These are phyloP conservation scores for Vanessa cardui DNA, from an alignment of 2,888 invertebrate genomes.

Conservation along the genomic window DNA sequence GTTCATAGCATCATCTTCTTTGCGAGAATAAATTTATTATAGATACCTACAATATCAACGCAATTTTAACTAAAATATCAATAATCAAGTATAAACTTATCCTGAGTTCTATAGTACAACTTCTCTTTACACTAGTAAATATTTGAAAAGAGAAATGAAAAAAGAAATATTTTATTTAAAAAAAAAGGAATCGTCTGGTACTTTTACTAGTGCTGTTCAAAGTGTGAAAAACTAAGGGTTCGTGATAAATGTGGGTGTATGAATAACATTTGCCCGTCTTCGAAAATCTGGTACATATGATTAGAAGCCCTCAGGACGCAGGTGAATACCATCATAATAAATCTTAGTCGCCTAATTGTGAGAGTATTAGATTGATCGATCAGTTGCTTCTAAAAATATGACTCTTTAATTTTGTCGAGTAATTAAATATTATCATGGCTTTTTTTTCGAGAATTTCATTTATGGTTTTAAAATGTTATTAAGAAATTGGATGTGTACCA, in stretches of 20 bases:
- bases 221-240: constrained; percentile 27
- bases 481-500: too few relatives aligned
- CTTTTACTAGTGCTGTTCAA: background rate
- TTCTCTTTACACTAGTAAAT: too few relatives aligned
- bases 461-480: too few relatives aligned
- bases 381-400: constrained; percentile 13
- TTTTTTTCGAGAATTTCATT: too few relatives aligned
- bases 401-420: constrained; percentile 8
- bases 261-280: constrained; percentile 73
- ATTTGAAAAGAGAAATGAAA: too few relatives aligned
- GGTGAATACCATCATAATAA: constrained; percentile 52
- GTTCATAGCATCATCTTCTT: too few relatives aligned
- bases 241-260: constrained; percentile 57
- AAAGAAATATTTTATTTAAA: too few relatives aligned
- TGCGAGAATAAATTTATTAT: too few relatives aligned
- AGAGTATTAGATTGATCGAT: constrained; percentile 25
- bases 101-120: too few relatives aligned
- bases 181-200: background rate
- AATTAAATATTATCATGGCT: background rate
- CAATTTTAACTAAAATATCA: too few relatives aligned
- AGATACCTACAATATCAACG: too few relatives aligned
- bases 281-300: constrained; percentile 67
- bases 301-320: constrained; percentile 69
- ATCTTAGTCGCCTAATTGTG: constrained; percentile 33
- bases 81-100: too few relatives aligned